These are phyloP conservation scores for Dastarcus helophoroides DNA, from an alignment of 2,888 invertebrate genomes.

Conservation along the genomic window DNA sequence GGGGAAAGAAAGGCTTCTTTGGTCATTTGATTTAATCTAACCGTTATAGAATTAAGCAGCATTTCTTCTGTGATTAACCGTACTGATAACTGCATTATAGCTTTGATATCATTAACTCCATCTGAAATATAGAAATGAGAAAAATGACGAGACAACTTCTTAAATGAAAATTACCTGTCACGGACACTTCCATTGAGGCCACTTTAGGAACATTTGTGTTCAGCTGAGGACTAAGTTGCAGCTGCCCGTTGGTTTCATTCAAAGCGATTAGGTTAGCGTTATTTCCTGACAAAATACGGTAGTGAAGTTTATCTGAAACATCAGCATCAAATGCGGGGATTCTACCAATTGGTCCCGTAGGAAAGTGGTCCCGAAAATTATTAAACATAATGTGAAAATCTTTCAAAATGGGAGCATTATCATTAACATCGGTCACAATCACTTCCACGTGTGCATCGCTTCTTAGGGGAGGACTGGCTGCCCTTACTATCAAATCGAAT, in stretches of 20 bases:
- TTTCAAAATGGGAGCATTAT: slow-evolving; percentile 83
- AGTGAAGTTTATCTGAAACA: slow-evolving; percentile 75
- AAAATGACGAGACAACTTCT: slow-evolving; percentile 3
- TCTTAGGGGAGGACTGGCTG: slow-evolving; percentile 80
- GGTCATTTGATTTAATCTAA: slow-evolving; percentile 86
- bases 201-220: slow-evolving; percentile 92
- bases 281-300: slow-evolving; percentile 73
- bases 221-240: slow-evolving; percentile 80
- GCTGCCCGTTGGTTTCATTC: slow-evolving; percentile 71
- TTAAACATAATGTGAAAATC: slow-evolving; percentile 90
- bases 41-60: slow-evolving; percentile 88
- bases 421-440: slow-evolving; percentile 86
- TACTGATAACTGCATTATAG: slow-evolving; percentile 83
- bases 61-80: slow-evolving; percentile 88
- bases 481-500: slow-evolving; percentile 79
- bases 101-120: slow-evolving; percentile 86
- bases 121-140: slow-evolving; percentile 42
- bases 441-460: slow-evolving; percentile 83
- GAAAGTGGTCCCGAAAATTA: slow-evolving; percentile 89
- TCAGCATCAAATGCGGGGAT: slow-evolving; percentile 94
- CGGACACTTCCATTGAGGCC: slow-evolving; percentile 88
- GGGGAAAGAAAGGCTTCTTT: slow-evolving; percentile 86
- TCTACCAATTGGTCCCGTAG: slow-evolving; percentile 79
- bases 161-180: slow-evolving; percentile 47
- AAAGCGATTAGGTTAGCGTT: slow-evolving; percentile 80